Base-by-base conservation (phyloP, 1,140 invertebrate genomes). In the Caenorhabditis brenneri region DNA sequence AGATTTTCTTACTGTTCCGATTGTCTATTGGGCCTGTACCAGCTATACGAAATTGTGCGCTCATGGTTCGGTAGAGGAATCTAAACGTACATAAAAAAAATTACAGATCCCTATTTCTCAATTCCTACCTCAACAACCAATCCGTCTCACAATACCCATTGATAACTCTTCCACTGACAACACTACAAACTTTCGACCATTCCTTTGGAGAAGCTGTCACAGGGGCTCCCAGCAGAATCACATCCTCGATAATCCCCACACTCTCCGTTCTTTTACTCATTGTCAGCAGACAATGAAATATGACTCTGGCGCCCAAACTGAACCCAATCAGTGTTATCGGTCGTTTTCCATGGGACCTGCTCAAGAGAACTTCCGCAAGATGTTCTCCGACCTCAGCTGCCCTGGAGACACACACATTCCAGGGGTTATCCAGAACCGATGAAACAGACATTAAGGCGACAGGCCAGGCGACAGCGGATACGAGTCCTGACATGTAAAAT, bases 271-370 rank as follows among this genome's bases (percentile, higher is more conserved):
- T 86, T 81, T 91, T 91, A 42, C 89, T 86, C 87, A 92, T 88
- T 79, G 92, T 91, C 51, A 92, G 88, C 33, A 92, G 85, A 91
- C 94, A 94, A 86, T 94, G 94, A 90, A 93, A 95, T 65, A 95
- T 94, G 29, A 94, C 94, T 82, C 94, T 90, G 6, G 94, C 94
- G 31, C 94, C 94, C 2, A 95, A 90, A 89, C 93, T 94, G 87
- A 94, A 94, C 2, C 94, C 94, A 86, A 95, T 93, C 78, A 95
- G 91, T 1, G 94, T 94, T 16, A 95, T 94, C 15, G 94, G 94
- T 39, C 94, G 90, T 87, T 93, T 92, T 16, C 94, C 94, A 89
- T 95, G 94, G 87, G 93, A 92, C 83, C 93, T 89, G 15, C 92
- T 91, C 2, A 94, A 87, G 6, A 95, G 89, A 33, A 94, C 93